Base-by-base conservation (phyloP, 2,888 invertebrate species). In the Polymixis flavicincta region DNA sequence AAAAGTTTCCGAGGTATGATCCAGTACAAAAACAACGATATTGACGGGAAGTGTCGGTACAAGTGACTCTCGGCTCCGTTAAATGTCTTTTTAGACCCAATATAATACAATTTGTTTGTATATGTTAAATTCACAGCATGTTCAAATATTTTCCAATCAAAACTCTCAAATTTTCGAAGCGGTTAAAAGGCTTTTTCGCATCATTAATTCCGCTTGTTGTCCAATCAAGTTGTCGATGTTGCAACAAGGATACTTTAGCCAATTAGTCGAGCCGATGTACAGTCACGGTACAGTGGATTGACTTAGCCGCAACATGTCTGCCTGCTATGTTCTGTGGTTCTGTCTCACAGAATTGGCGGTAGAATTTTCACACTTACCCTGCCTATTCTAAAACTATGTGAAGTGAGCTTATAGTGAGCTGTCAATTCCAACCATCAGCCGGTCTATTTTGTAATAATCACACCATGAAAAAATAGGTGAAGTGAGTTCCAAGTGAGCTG, bases 211-310 rank as follows among this genome's bases (percentile, higher is more conserved):
- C 45, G 3, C 17, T n/a, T n/a, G 63, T 11, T 8, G 28, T n/a
- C 32, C 57, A 65, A 82, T 78, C 28, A 69, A 82, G 28, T 37
- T 8, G 8, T 9, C 17, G 8, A 45, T 64, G 37, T 68, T 65
- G 73, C 72, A 80, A 84, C 80, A 83, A 84, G 78, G 81, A 67
- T 78, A 67, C 72, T 74, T 83, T 83, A 80, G 77, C 55, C 71
- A 82, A 82, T 82, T 82, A 82, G 71, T 57, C 22, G 78, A 57
- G 25, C n/a, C 55, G 57, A 71, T 75, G 32, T 45, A 48, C 54
- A 59, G 64, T 63, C n/a, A 71, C 74, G 60, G 60, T 68, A 32
- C 52, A 55, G 32, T 17, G 25, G 37, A 45, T 57, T 65, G 42
- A 54, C 50, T 59, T 63, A 28, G n/a, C 59, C 59, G 17, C 50